Conservation (phyloP, 2,797 vertebrate species). For the Sylvilagus floridanus region DNA sequence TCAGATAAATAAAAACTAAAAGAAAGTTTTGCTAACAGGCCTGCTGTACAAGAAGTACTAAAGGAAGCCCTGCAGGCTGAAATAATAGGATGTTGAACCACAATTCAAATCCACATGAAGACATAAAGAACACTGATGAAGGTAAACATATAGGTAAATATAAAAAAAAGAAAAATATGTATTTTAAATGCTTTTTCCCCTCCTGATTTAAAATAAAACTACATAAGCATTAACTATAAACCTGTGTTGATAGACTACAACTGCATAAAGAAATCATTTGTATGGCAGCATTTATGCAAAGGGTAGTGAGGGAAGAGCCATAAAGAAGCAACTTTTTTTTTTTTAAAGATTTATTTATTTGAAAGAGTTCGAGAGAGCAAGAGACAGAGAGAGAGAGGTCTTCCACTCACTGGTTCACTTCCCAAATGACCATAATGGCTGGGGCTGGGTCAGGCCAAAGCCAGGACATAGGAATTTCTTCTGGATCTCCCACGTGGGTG, state of each 20-base stretch:
- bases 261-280: background rate
- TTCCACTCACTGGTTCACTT: too few relatives aligned
- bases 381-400: too few relatives aligned
- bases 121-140: background rate
- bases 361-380: too few relatives aligned
- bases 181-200: background rate
- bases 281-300: conserved; percentile 17
- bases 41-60: background rate
- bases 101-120: conserved; percentile 13
- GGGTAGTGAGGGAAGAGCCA: background rate
- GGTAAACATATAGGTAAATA: background rate
- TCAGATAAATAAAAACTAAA: background rate
- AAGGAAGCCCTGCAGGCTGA: background rate
- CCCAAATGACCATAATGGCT: too few relatives aligned
- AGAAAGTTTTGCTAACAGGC: background rate
- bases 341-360: too few relatives aligned
- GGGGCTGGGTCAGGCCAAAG: too few relatives aligned
- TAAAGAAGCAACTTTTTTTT: background rate
- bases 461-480: too few relatives aligned
- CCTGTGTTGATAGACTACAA: background rate
- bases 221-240: conserved; percentile 17
- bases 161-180: background rate
- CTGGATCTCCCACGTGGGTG: too few relatives aligned
- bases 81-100: background rate
- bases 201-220: background rate